These are phyloP conservation scores for Garra rufa DNA, from an alignment of 2,113 vertebrate genomes.

Conservation along the genomic window DNA sequence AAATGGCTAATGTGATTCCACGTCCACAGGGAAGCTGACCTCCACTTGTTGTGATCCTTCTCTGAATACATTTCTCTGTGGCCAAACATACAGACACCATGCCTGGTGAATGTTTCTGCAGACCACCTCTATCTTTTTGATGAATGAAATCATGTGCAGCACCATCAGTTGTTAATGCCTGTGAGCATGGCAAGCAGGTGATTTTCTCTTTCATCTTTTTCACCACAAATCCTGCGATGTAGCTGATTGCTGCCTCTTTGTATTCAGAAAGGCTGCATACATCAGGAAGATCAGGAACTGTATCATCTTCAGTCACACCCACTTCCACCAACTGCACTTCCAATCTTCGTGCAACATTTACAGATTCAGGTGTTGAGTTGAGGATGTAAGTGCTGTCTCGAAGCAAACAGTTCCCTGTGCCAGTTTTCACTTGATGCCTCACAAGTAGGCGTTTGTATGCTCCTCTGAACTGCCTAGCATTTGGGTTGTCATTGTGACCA, in stretches of 20 bases:
- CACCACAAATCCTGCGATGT: not conserved
- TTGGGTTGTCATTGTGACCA: constrained; percentile 35
- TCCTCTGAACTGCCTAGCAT: constrained; percentile 27
- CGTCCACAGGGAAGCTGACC: not conserved
- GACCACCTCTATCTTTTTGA: not conserved
- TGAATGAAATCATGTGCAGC: constrained; percentile 1
- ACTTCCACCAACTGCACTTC: constrained; percentile 2
- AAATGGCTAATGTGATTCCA: not conserved
- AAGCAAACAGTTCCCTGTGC: not conserved
- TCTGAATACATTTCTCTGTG: not conserved
- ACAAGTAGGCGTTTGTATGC: constrained; percentile 38
- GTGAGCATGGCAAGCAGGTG: not conserved
- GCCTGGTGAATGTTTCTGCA: not conserved
- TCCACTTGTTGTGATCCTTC: not conserved
- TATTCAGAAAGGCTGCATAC: constrained; percentile 2
- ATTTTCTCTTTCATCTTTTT: not conserved
- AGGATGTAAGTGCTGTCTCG: not conserved
- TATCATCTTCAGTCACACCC: not conserved
- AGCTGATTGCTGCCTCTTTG: not conserved
- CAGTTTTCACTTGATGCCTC: not conserved
- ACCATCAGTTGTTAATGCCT: not conserved
- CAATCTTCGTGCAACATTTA: not conserved
- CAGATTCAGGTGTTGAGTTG: not conserved
- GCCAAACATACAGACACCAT: not conserved
- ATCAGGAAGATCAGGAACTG: not conserved